A percentile compares a stretch with the other conserved stretches of the same genome.
phyloP scores from a whole-genome alignment of 2,888 invertebrate genomes.

The Erebia epiphron region DNA sequence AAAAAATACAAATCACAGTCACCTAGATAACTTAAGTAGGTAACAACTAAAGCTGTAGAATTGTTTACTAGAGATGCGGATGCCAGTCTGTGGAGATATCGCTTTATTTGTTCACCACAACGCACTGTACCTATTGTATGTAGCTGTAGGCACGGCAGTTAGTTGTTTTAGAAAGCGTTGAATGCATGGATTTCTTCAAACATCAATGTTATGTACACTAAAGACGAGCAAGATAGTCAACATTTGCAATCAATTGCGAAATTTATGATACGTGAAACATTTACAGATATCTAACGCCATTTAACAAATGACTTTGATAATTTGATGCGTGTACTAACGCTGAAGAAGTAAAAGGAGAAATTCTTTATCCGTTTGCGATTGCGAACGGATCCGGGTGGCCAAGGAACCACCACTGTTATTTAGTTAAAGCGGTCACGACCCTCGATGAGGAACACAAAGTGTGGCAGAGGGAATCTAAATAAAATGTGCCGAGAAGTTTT shows the following conservation, averaged over 20 bases:
- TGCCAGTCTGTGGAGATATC: slow-evolving; percentile 13
- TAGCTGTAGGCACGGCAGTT: neutral
- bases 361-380: too few species aligned
- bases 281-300: too few species aligned
- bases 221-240: neutral
- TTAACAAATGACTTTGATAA: too few species aligned
- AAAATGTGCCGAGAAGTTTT: slow-evolving; percentile 18
- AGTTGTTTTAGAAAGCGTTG: slow-evolving; percentile 17
- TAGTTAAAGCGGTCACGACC: too few species aligned
- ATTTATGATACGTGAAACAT: neutral
- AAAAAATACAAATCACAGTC: too few species aligned
- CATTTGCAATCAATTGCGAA: neutral
- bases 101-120: slow-evolving; percentile 11
- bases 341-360: too few species aligned
- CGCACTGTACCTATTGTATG: neutral
- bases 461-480: neutral
- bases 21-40: too few species aligned
- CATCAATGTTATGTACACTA: slow-evolving; percentile 2
- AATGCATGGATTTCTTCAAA: slow-evolving; percentile 10
- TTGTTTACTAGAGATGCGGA: slow-evolving; percentile 10
- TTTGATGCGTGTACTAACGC: too few species aligned
- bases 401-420: too few species aligned
- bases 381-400: too few species aligned
- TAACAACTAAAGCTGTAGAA: neutral
- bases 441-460: too few species aligned